Evolutionary conservation across 1,140 invertebrate genomes (phyloP).

Genomic region (Drosophila nannoptera): DNA sequence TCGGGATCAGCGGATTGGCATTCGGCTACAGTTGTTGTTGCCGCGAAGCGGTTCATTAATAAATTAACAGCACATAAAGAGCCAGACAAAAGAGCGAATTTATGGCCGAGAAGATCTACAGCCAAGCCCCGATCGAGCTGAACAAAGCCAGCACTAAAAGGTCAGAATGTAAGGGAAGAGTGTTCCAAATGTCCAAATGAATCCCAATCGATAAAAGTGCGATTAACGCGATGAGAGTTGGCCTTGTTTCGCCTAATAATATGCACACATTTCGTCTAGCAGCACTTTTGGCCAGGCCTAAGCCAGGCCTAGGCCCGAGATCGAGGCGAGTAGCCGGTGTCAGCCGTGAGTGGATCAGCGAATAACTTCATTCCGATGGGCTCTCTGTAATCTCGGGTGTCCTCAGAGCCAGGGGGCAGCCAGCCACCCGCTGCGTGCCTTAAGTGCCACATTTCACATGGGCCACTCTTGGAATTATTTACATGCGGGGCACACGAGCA

Average conservation of each 20-base stretch:
- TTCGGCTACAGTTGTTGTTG: constrained; percentile 29
- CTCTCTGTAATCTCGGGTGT: constrained; percentile 28
- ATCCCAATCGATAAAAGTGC: constrained; percentile 64
- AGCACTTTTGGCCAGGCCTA: neutral
- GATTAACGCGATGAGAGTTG: constrained; percentile 21
- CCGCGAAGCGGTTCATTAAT: constrained; percentile 66
- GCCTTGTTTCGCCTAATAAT: neutral
- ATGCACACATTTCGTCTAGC: constrained; percentile 1
- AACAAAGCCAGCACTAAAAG: constrained; percentile 13
- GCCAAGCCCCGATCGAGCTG: neutral
- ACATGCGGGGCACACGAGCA: constrained; percentile 38
- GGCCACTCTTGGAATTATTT: constrained; percentile 74
- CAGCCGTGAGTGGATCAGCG: constrained; percentile 24
- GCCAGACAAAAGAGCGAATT: constrained; percentile 41
- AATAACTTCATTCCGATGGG: constrained; percentile 9
- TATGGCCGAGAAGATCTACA: constrained; percentile 16
- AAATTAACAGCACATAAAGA: constrained; percentile 60
- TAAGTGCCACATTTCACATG: constrained; percentile 75
- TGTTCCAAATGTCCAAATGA: constrained; percentile 44
- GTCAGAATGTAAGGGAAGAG: constrained; percentile 41
- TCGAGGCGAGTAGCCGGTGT: constrained; percentile 7
- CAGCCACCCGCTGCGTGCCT: constrained; percentile 69
- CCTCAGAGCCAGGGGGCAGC: constrained; percentile 22
- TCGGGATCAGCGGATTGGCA: constrained; percentile 35
- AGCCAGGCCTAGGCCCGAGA: no score